Percentiles rank a stretch among this genome's conserved stretches.
Evolutionary conservation across 2,888 invertebrate genomes (phyloP).

Genomic region (Cremastobaeus sp.): DNA sequence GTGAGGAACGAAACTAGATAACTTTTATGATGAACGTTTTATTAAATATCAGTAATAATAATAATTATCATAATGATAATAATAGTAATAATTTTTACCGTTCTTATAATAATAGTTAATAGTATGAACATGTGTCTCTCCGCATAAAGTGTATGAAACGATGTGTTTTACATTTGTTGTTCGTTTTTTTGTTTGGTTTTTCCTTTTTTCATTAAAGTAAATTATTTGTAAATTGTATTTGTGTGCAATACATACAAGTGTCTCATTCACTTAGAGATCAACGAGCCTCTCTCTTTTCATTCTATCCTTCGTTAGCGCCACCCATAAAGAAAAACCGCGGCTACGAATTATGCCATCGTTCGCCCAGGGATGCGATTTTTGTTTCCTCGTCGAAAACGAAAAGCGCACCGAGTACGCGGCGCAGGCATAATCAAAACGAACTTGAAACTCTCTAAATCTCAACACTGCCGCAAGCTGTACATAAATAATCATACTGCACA

Average conservation of each 20-base stretch:
- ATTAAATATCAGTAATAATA: slow-evolving; percentile 73
- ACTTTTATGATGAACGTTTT: slow-evolving; percentile 70
- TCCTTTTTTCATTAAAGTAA: slow-evolving; percentile 36
- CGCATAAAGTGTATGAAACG: slow-evolving; percentile 59
- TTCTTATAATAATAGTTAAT: slow-evolving; percentile 65
- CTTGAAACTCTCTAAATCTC: slow-evolving; percentile 37
- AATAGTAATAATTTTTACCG: slow-evolving; percentile 64
- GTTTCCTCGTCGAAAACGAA: no score
- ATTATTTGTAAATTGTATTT: slow-evolving; percentile 53
- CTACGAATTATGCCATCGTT: slow-evolving; percentile 18
- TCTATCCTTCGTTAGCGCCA: slow-evolving; percentile 40
- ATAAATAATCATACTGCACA: slow-evolving; percentile 54
- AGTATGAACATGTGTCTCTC: slow-evolving; percentile 64
- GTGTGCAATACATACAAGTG: slow-evolving; percentile 58
- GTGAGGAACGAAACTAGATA: not conserved
- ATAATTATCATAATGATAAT: slow-evolving; percentile 68
- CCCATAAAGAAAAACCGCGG: slow-evolving; percentile 31
- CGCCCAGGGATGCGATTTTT: not conserved
- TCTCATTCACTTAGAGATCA: slow-evolving; percentile 46
- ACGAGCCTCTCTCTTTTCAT: slow-evolving; percentile 32
- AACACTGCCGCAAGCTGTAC: slow-evolving; percentile 58
- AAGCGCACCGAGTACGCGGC: no score
- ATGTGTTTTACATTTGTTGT: slow-evolving; percentile 59
- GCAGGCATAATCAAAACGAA: slow-evolving; percentile 32
- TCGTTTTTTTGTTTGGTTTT: slow-evolving; percentile 39